phyloP scores from a whole-genome alignment of 1,140 invertebrate genomes.

The Drosophila elegans region DNA sequence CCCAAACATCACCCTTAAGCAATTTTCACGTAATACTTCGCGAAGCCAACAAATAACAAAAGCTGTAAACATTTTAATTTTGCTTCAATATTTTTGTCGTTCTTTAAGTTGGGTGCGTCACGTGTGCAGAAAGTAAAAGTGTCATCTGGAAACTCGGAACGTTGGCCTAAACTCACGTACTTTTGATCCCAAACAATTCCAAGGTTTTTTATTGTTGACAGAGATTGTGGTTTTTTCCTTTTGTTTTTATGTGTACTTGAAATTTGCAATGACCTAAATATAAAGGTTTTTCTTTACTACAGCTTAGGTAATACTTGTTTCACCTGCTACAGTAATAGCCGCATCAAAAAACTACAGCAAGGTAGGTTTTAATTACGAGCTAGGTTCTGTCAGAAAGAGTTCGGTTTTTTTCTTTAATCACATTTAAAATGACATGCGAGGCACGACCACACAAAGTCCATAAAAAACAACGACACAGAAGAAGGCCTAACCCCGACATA shows the following conservation, averaged over 20 bases:
- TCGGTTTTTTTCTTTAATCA: constrained; percentile 68
- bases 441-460: constrained; percentile 78
- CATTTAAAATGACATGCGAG: constrained; percentile 68
- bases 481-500: constrained; percentile 62
- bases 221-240: too few species aligned
- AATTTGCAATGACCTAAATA: too few species aligned
- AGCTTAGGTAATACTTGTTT: constrained; percentile 3
- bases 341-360: constrained; percentile 34
- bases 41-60: constrained; percentile 66
- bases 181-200: neutral
- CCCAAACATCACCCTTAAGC: constrained; percentile 14
- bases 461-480: constrained; percentile 51
- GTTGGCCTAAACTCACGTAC: neutral
- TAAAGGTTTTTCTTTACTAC: too few species aligned
- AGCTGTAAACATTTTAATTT: constrained; percentile 82
- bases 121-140: constrained; percentile 65
- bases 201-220: neutral
- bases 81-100: constrained; percentile 72
- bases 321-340: constrained; percentile 47
- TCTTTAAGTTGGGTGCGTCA: constrained; percentile 53
- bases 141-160: constrained; percentile 20
- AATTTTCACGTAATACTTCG: constrained; percentile 74
- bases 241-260: neutral
- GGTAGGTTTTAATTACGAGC: constrained; percentile 67
- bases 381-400: constrained; percentile 35